A percentile compares a stretch with the other conserved stretches of the same genome.
phyloP scores from a whole-genome alignment of 2,797 vertebrate species.

The Anguilla pacifica region DNA sequence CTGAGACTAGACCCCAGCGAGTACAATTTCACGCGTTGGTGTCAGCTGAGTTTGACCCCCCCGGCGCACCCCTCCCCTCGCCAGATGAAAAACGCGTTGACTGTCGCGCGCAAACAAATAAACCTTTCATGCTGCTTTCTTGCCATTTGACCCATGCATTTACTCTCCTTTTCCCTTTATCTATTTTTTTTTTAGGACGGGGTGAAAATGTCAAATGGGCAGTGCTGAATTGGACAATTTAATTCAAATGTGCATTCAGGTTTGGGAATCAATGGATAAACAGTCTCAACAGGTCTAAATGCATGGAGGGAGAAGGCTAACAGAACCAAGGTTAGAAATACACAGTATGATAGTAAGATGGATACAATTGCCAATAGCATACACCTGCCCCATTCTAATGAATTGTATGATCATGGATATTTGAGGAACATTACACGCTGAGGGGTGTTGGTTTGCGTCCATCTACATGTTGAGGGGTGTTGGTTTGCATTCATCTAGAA shows the following conservation, averaged over 20 bases:
- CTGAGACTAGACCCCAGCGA: slow-evolving; percentile 72
- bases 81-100: slow-evolving; percentile 58
- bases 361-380: not conserved
- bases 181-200: slow-evolving; percentile 47
- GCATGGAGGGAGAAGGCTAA: not conserved
- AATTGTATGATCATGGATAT: not conserved
- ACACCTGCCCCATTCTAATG: not conserved
- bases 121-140: slow-evolving; percentile 58
- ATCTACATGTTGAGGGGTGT: not conserved
- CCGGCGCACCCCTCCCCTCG: not conserved
- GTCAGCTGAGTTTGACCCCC: slow-evolving; percentile 68
- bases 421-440: not conserved
- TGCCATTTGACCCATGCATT: slow-evolving; percentile 51
- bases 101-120: slow-evolving; percentile 65
- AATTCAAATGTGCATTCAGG: slow-evolving; percentile 32
- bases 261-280: slow-evolving; percentile 18
- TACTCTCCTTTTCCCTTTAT: slow-evolving; percentile 49
- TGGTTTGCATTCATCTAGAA: not conserved
- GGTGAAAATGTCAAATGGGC: slow-evolving; percentile 62
- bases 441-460: not conserved
- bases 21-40: slow-evolving; percentile 62
- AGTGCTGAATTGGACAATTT: slow-evolving; percentile 58
- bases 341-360: not conserved
- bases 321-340: not conserved
- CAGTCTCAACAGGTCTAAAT: not conserved